These are phyloP conservation scores for Bombus superbus DNA, from an alignment of 1,140 invertebrate genomes.

Conservation along the genomic window DNA sequence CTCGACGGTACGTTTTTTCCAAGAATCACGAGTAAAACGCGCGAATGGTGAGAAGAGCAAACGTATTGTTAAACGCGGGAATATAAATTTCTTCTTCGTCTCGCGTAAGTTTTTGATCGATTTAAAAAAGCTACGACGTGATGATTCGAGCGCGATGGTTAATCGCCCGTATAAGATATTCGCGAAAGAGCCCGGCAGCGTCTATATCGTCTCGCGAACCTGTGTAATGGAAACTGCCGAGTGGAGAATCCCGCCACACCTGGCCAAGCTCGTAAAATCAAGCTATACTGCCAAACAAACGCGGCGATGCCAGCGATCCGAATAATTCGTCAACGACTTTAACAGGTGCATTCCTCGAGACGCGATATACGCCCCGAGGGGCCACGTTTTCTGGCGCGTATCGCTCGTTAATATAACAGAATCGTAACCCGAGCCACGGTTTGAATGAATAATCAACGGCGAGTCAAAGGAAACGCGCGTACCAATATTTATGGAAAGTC, in stretches of 20 bases:
- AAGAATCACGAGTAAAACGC: too few relatives aligned
- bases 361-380: too few relatives aligned
- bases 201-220: neutral
- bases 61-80: neutral
- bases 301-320: conserved; percentile 3
- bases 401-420: neutral
- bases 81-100: too few relatives aligned
- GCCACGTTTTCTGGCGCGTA: neutral
- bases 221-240: neutral
- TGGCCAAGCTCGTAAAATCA: neutral
- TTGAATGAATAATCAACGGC: conserved; percentile 13
- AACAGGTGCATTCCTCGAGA: conserved; percentile 31
- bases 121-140: too few relatives aligned
- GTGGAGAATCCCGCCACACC: neutral
- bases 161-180: neutral
- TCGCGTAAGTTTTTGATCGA: too few relatives aligned
- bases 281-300: neutral
- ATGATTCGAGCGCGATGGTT: neutral
- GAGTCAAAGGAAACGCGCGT: too few relatives aligned
- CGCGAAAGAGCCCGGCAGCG: neutral
- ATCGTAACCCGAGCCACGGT: neutral
- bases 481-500: neutral
- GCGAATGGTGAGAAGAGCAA: neutral
- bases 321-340: conserved; percentile 13
- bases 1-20: too few relatives aligned